Evolutionary conservation across 2,888 invertebrate species (phyloP), one percentile per base, ranked within the genome.

Genomic region (Megaustenia siamemsis): DNA sequence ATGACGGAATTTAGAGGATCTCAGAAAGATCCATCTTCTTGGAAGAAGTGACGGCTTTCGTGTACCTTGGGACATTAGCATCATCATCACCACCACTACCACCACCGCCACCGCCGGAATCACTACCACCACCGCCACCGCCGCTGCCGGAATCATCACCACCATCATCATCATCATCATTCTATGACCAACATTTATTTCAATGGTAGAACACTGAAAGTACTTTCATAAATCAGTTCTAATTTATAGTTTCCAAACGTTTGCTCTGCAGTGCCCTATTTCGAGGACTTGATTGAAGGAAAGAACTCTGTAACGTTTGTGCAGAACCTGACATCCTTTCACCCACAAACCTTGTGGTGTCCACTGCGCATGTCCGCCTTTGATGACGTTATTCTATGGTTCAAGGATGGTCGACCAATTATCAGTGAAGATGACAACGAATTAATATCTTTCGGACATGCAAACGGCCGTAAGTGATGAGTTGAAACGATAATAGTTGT

Each of bases 301-400:
- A 4, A 81, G 73, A 38, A 45, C 38, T 28, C 78, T 6, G 32
- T 66, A 21, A 63, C 69, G 38, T 71, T 53, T 32, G 68, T 86
- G 8, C 71, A 80, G 49, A 86, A 86, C 78, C 84, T 86, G 86
- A 82, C 86, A 24, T 88, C 87, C 0, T 85, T 78, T 35, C 56
- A 78, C 38, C 86, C 86, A 8, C 82, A 82, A 53, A 77, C 85
- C 21, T 53, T 88, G 12, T 32, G 76, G 49, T 91, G 91, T 79
- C 89, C 87, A 10, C 82, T 91, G 10, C 84, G 77, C 4, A 89
- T 86, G 73, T 76, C 86, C 4, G 79, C 88, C 0, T 85, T 86
- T 2, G 90, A 91, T 71, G 87, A 90, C 75, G 88, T 90, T 12
- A 88, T 90, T 4, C 82, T 90, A 8, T 91, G 91, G 91, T 91